phyloP scores from a whole-genome alignment of 2,888 invertebrate species.

The Epiblema foenella region DNA sequence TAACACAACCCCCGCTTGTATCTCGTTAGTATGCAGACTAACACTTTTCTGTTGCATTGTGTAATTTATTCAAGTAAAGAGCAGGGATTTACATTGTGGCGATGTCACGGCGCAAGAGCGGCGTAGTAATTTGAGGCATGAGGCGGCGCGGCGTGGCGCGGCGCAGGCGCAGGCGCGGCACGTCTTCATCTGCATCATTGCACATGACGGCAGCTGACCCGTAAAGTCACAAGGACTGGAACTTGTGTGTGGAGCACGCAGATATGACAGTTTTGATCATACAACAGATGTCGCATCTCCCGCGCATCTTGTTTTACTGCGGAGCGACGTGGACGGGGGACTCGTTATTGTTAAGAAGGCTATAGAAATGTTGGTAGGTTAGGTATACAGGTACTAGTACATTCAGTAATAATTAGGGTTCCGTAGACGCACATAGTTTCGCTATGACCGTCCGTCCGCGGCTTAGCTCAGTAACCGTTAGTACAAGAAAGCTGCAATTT shows the following conservation, averaged over 20 bases:
- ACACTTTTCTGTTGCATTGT: conserved; percentile 43
- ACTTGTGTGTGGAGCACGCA: neutral
- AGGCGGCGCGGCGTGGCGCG: conserved; percentile 52
- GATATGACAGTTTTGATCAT: neutral
- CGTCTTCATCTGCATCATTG: conserved; percentile 62
- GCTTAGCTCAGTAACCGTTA: too few species aligned
- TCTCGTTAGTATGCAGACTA: neutral
- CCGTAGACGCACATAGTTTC: too few species aligned
- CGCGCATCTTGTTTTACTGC: conserved; percentile 52
- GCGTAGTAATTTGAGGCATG: conserved; percentile 60
- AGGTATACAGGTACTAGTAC: too few species aligned
- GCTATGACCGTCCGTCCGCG: too few species aligned
- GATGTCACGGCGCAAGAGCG: conserved; percentile 54
- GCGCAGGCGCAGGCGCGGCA: conserved; percentile 60
- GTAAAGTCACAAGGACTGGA: neutral
- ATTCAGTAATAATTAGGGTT: too few species aligned
- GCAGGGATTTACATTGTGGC: conserved; percentile 62
- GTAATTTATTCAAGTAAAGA: conserved; percentile 59
- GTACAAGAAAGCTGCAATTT: too few species aligned
- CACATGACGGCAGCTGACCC: neutral
- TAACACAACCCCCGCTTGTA: neutral
- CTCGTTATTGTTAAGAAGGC: neutral
- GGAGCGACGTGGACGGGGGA: conserved; percentile 41
- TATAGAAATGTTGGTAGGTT: neutral
- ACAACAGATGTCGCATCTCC: neutral